Base-by-base conservation (phyloP, 2,888 invertebrate species). In the Tortricodes alternella region DNA sequence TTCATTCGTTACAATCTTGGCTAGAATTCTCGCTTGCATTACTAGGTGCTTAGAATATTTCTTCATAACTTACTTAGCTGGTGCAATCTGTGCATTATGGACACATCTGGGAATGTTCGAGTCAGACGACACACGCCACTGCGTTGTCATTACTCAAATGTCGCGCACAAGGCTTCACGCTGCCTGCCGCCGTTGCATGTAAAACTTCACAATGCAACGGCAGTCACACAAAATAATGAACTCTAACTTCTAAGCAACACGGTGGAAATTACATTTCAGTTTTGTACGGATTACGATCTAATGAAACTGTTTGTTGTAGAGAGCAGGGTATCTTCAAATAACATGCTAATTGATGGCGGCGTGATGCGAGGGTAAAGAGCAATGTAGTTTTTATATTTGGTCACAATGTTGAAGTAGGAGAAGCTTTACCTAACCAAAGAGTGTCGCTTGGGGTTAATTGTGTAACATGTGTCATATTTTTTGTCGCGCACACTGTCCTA, bases 141-240 rank as follows among this genome's bases (percentile, higher is more conserved):
- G 79, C 82, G 80, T 80, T 87, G 86, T 85, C 88, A 89, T 89
- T 89, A 89, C 85, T 90, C 89, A 89, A 89, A 76, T 85, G 87
- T 86, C 89, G 81, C 76, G 80, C 78, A 83, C 85, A 86, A 84
- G 81, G 83, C 85, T 84, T 78, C 78, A 77, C 80, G 76, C 76
- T 78, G 70, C 76, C 74, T 65, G 70, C 71, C 68, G 67, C 78
- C 72, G 71, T 67, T 68, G 67, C 68, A 70, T 69, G 71, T 73
- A 73, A 75, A 83, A 81, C 71, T 77, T 62, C 77, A 74, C 74
- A 82, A 76, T 73, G 74, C 66, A 69, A 59, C 61, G 55, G 62
- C 70, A 63, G 52, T 58, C 64, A 63, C 41, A 48, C 65, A 66
- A 62, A 37, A 83, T 71, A 82, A 67, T 74, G 63, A 73, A 78